Percentiles rank a stretch among this genome's conserved stretches.
These are phyloP conservation scores for Chiloscyllium plagiosum DNA, from an alignment of 2,113 vertebrate species.

Conservation along the genomic window DNA sequence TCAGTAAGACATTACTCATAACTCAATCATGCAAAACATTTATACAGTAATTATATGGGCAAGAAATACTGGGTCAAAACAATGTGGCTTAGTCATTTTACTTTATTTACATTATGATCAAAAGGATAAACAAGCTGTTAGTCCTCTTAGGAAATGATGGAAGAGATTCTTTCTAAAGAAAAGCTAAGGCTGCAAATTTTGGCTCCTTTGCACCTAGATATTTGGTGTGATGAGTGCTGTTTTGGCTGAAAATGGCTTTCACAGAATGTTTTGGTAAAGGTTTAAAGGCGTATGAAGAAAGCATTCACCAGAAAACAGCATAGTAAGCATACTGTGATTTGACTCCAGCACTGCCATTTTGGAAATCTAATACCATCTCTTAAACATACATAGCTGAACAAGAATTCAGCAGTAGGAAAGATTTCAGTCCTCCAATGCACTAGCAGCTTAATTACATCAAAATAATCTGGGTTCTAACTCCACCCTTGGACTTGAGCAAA, in stretches of 20 bases:
- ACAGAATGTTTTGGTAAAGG: neutral
- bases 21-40: neutral
- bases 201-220: neutral
- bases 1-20: neutral
- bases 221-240: neutral
- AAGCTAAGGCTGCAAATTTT: neutral
- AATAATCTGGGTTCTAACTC: no score
- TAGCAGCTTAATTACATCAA: neutral
- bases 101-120: neutral
- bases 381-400: neutral
- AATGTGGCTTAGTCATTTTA: neutral
- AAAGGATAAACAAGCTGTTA: neutral
- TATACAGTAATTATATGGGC: neutral
- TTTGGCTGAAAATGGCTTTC: neutral
- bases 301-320: neutral
- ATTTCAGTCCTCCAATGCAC: neutral
- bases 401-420: neutral
- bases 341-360: neutral
- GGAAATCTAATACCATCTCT: neutral
- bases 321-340: neutral
- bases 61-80: neutral
- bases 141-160: neutral
- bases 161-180: neutral
- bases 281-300: neutral
- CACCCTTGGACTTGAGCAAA: no score